Percentiles rank a stretch among this genome's conserved stretches.
Evolutionary conservation across 2,797 vertebrate species (phyloP).

Genomic region (Thamnophis elegans): DNA sequence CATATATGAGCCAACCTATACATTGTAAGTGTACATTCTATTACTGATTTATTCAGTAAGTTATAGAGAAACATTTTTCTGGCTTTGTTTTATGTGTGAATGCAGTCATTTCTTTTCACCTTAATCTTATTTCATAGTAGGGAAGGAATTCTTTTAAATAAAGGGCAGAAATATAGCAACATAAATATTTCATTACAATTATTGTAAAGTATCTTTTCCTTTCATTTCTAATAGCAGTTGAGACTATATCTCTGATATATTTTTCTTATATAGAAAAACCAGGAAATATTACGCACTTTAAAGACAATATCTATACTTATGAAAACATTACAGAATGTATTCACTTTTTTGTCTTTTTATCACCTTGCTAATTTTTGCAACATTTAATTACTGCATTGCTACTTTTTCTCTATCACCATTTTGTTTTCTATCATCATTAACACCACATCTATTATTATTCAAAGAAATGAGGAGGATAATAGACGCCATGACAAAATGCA

Average conservation of each 20-base stretch:
- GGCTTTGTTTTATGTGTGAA: neutral
- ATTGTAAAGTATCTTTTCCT: neutral
- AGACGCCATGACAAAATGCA: neutral
- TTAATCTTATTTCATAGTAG: no score
- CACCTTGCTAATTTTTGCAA: neutral
- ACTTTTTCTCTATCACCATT: neutral
- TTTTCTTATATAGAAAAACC: neutral
- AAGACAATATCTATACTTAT: neutral
- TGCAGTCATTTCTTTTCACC: neutral
- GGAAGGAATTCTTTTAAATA: neutral
- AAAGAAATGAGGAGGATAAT: neutral
- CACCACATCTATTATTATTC: neutral
- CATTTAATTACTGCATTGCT: neutral
- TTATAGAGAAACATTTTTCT: neutral
- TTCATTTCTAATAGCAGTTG: neutral
- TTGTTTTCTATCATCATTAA: neutral
- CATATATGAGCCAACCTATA: neutral
- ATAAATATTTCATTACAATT: neutral
- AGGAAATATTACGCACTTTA: neutral
- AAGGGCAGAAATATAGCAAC: neutral
- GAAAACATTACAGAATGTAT: neutral
- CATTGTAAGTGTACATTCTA: neutral
- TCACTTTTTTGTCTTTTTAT: neutral
- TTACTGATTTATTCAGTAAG: neutral
- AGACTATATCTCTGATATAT: neutral